These are phyloP conservation scores for Pungitius pungitius DNA, from an alignment of 2,113 vertebrate species.

Conservation along the genomic window DNA sequence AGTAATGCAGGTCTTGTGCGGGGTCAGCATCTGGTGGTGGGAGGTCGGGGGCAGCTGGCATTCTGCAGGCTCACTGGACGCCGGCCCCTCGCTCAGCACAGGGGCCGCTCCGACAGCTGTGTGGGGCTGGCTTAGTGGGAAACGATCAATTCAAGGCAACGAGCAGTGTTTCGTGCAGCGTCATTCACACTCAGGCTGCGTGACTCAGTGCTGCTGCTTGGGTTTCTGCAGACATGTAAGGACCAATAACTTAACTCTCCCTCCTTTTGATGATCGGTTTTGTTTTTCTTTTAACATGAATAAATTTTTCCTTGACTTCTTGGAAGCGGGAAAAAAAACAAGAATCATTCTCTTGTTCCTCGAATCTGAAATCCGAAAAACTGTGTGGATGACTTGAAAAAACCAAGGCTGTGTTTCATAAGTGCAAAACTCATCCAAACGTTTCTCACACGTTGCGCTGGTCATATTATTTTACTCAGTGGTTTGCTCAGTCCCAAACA, in stretches of 20 bases:
- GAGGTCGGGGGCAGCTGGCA: slow-evolving; percentile 65
- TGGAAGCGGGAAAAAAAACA: no score
- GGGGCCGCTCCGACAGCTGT: slow-evolving; percentile 47
- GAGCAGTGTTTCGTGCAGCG: not conserved
- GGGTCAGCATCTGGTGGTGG: slow-evolving; percentile 53
- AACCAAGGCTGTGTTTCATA: no score
- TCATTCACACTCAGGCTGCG: not conserved
- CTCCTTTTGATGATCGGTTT: not conserved
- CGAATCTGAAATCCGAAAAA: no score
- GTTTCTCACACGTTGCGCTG: no score
- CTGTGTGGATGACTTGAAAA: no score
- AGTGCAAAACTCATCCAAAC: no score
- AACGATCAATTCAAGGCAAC: slow-evolving; percentile 36
- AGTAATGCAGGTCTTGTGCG: slow-evolving; percentile 54
- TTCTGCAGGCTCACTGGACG: slow-evolving; percentile 56
- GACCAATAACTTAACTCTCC: not conserved
- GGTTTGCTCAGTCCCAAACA: no score
- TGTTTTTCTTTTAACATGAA: not conserved
- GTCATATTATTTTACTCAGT: no score
- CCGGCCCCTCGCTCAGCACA: slow-evolving; percentile 23
- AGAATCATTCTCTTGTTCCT: no score
- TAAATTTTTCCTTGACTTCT: not conserved
- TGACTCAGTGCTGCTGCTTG: slow-evolving; percentile 6
- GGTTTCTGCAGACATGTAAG: not conserved
- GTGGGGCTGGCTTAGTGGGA: slow-evolving; percentile 19